These are phyloP conservation scores for Lamellibrachia columna DNA, from an alignment of 2,888 invertebrate genomes.

Conservation along the genomic window DNA sequence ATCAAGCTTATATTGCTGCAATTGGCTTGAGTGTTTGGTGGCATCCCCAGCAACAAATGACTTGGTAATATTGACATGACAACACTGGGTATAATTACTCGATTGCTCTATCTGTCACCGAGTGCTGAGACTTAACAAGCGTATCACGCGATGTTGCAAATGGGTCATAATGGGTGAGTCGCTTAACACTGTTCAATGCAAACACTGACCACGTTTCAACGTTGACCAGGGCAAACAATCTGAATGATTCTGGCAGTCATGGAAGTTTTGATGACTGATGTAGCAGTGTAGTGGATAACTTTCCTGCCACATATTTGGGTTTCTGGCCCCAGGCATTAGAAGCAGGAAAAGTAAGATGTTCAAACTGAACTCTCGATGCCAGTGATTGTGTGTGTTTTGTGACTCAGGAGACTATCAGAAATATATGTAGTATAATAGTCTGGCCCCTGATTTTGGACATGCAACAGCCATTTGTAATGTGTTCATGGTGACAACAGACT, in stretches of 20 bases:
- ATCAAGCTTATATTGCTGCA: neutral
- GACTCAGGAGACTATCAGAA: no score
- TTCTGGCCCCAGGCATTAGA: neutral
- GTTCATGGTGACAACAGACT: no score
- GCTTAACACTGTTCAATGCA: constrained; percentile 2
- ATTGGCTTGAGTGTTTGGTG: neutral
- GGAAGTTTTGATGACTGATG: neutral
- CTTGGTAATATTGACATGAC: neutral
- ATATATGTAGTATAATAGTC: no score
- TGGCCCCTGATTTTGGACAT: no score
- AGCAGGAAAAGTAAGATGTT: no score
- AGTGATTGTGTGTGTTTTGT: no score
- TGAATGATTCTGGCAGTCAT: neutral
- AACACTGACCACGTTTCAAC: neutral
- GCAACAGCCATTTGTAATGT: no score
- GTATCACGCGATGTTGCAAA: neutral
- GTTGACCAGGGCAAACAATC: neutral
- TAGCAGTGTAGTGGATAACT: neutral
- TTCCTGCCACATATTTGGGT: neutral
- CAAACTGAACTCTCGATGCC: no score
- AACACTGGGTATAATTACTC: neutral
- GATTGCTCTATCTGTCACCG: neutral
- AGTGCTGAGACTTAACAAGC: neutral
- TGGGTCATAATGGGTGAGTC: neutral
- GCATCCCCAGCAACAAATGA: neutral